Percentiles rank a stretch among this genome's conserved stretches.
These are phyloP conservation scores for Chloroceryle amazona DNA, from an alignment of 2,797 vertebrate species.

Conservation along the genomic window DNA sequence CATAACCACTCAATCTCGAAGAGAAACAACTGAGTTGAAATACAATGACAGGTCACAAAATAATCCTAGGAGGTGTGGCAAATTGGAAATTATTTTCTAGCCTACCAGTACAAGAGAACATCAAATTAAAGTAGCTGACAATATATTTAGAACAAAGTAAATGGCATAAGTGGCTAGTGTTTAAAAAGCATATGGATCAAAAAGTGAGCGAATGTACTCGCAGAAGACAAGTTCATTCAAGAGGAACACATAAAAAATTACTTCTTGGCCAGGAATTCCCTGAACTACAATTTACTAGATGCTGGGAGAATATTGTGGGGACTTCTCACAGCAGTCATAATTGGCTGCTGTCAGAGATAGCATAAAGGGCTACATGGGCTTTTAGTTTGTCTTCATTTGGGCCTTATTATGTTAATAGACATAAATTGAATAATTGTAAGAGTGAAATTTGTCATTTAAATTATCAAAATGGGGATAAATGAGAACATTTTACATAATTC, in stretches of 20 bases:
- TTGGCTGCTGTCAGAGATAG: background rate
- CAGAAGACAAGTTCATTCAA: background rate
- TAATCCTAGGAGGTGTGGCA: background rate
- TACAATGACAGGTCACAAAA: background rate
- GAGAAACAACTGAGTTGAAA: background rate
- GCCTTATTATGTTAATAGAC: background rate
- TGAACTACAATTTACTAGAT: background rate
- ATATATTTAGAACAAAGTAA: background rate
- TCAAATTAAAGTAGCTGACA: background rate
- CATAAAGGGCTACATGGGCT: fast-evolving
- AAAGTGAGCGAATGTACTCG: background rate
- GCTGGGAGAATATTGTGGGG: background rate
- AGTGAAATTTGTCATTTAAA: background rate
- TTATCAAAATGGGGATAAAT: background rate
- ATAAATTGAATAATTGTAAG: background rate
- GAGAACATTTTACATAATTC: background rate
- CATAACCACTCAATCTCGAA: background rate
- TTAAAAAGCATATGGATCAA: background rate
- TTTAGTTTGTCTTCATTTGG: background rate
- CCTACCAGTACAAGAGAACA: background rate
- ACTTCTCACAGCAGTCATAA: background rate
- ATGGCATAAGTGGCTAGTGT: fast-evolving
- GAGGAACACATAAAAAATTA: background rate
- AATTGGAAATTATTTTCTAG: background rate
- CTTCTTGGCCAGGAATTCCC: background rate